These are phyloP conservation scores for Apeira syringaria DNA, from an alignment of 2,888 invertebrate species.

Conservation along the genomic window DNA sequence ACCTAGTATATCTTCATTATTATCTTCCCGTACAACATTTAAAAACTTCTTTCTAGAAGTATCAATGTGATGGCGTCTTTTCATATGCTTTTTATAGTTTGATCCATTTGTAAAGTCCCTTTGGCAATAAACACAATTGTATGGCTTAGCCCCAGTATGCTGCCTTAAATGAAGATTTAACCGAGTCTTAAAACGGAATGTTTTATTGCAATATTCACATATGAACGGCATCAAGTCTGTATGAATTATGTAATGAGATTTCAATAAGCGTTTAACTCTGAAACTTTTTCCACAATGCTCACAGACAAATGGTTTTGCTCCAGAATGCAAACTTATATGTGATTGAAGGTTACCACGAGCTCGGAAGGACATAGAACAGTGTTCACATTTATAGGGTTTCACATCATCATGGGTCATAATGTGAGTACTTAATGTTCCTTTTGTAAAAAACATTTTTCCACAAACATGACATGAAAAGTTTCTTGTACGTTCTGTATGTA, in stretches of 20 bases:
- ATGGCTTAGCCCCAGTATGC: slow-evolving; percentile 76
- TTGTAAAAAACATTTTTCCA: slow-evolving; percentile 77
- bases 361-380: slow-evolving; percentile 68
- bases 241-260: slow-evolving; percentile 75
- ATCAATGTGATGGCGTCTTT: slow-evolving; percentile 69
- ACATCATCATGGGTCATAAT: slow-evolving; percentile 69
- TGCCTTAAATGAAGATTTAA: slow-evolving; percentile 70
- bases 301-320: slow-evolving; percentile 71
- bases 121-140: slow-evolving; percentile 66
- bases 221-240: slow-evolving; percentile 72
- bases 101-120: slow-evolving; percentile 77
- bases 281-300: slow-evolving; percentile 77
- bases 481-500: slow-evolving; percentile 71
- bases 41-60: slow-evolving; percentile 59
- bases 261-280: slow-evolving; percentile 69
- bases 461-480: slow-evolving; percentile 74
- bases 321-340: slow-evolving; percentile 68
- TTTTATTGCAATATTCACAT: slow-evolving; percentile 71
- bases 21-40: slow-evolving; percentile 38
- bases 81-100: slow-evolving; percentile 78
- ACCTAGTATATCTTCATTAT: slow-evolving; percentile 27
- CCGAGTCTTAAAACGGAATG: slow-evolving; percentile 72
- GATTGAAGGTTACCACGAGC: slow-evolving; percentile 69
- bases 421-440: slow-evolving; percentile 70
- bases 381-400: slow-evolving; percentile 71